A percentile compares a stretch with the other conserved stretches of the same genome.
Conservation (phyloP, 2,113 vertebrate species). For the Genyomyrus donnyi region DNA sequence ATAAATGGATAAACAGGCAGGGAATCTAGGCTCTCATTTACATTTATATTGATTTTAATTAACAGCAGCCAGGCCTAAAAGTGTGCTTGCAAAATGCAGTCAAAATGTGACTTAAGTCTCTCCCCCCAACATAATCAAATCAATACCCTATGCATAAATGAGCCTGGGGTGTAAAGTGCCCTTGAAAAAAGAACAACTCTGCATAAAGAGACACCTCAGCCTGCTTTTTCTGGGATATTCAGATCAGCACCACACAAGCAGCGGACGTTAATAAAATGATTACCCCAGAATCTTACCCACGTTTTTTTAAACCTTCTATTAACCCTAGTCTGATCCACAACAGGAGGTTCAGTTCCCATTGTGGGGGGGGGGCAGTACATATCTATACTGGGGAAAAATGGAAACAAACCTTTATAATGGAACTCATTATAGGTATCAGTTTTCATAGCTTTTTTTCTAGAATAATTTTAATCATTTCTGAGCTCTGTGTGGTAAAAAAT, state of each 20-base stretch:
- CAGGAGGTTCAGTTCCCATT: background rate
- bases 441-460: background rate
- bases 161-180: background rate
- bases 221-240: background rate
- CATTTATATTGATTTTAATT: conserved; percentile 19
- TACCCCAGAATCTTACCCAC: background rate
- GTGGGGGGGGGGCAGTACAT: background rate
- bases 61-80: conserved; percentile 15
- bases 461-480: background rate
- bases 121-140: conserved; percentile 10
- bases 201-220: background rate
- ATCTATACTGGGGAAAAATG: background rate
- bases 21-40: conserved; percentile 4
- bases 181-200: background rate
- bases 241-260: background rate
- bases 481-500: background rate
- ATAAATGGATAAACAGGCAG: background rate
- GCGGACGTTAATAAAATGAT: background rate
- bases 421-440: background rate
- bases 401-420: background rate
- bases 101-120: conserved; percentile 18
- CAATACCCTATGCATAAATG: background rate
- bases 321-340: background rate
- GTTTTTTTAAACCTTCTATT: background rate
- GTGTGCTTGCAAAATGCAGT: background rate